Conservation (phyloP, 2,113 vertebrate species). For the Megaptera novaeangliae region DNA sequence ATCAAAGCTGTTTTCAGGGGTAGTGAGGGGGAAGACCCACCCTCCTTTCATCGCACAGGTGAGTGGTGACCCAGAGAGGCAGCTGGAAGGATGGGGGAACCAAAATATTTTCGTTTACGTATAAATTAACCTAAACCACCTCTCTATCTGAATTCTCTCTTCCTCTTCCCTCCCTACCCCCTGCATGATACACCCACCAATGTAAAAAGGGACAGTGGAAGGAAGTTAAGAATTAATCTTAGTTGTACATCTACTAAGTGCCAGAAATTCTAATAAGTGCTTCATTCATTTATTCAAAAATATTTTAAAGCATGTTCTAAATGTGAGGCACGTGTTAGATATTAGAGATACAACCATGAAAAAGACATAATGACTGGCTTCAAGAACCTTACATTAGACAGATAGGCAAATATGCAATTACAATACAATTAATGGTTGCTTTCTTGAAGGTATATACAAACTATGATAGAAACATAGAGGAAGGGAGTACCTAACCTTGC, state of each 20-base stretch:
- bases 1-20: neutral
- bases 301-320: neutral
- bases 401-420: neutral
- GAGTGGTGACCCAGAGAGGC: neutral
- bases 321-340: neutral
- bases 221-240: neutral
- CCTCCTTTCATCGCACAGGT: neutral
- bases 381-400: neutral
- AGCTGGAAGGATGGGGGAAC: neutral
- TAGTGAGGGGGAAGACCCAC: neutral
- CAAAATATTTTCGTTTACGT: neutral
- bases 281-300: neutral
- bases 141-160: neutral
- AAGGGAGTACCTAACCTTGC: neutral
- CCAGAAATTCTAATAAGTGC: neutral
- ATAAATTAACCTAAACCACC: neutral
- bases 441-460: neutral
- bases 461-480: no score
- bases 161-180: neutral
- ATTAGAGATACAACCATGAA: neutral
- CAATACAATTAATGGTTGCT: neutral
- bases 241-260: neutral
- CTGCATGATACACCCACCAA: neutral
- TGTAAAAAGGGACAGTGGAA: neutral
- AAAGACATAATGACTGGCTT: neutral